These are phyloP conservation scores for Psylliodes chrysocephalus DNA, from an alignment of 2,888 invertebrate species.

Conservation along the genomic window DNA sequence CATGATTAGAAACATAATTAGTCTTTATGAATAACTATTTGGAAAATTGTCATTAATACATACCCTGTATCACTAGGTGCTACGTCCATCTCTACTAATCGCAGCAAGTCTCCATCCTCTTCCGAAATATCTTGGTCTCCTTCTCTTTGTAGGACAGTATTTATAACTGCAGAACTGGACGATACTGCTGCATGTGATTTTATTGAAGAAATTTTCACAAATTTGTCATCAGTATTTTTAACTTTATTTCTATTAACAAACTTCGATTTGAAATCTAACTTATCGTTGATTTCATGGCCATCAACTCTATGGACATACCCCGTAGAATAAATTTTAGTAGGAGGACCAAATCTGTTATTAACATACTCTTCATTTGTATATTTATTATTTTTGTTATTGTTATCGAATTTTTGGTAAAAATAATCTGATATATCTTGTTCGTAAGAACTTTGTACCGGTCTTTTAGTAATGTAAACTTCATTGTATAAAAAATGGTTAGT, in stretches of 20 bases:
- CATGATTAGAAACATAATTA: too few relatives aligned
- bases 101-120: slow-evolving; percentile 25
- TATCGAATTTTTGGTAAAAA: slow-evolving; percentile 7
- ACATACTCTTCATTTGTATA: slow-evolving; percentile 1
- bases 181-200: slow-evolving; percentile 42
- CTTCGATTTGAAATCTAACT: slow-evolving; percentile 51
- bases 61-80: slow-evolving; percentile 48
- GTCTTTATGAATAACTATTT: neutral
- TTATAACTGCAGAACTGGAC: slow-evolving; percentile 32
- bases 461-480: slow-evolving; percentile 30
- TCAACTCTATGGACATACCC: slow-evolving; percentile 43
- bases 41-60: slow-evolving; percentile 10
- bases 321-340: slow-evolving; percentile 33
- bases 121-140: slow-evolving; percentile 41
- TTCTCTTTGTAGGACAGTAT: slow-evolving; percentile 43
- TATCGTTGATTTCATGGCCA: slow-evolving; percentile 43
- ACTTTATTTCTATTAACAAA: slow-evolving; percentile 30
- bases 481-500: slow-evolving; percentile 36
- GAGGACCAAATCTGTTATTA: slow-evolving; percentile 11
- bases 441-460: slow-evolving; percentile 30
- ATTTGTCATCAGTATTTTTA: slow-evolving; percentile 35
- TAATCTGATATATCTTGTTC: slow-evolving; percentile 39
- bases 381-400: neutral
- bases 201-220: slow-evolving; percentile 51
- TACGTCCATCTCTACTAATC: slow-evolving; percentile 48